Base-by-base conservation (phyloP, 1,140 invertebrate species). In the Sminthurinus signatus region DNA sequence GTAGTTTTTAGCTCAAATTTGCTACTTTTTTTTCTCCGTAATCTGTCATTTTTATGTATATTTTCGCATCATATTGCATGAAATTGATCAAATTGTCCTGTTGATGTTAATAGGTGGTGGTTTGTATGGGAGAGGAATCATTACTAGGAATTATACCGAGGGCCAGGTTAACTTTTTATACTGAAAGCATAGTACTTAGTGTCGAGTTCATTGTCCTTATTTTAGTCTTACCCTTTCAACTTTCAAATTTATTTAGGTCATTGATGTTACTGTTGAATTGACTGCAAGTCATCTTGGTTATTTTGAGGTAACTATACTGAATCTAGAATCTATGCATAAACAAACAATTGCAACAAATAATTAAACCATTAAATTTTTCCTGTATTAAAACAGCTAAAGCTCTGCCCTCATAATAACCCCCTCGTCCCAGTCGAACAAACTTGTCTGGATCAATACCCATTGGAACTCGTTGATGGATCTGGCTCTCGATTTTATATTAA, bases 341-440 rank as follows among this genome's bases (percentile, higher is more conserved):
- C n/a, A n/a, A n/a, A n/a, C n/a, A n/a, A n/a, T n/a, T n/a, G n/a
- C n/a, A n/a, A n/a, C n/a, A n/a, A n/a, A n/a, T n/a, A n/a, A n/a
- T n/a, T 42, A 42, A n/a, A 42, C n/a, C 39, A 50, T 50, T 50
- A 50, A 28, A 28, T 25, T 54, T 48, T 12, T n/a, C n/a, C n/a
- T n/a, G n/a, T n/a, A n/a, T n/a, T n/a, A n/a, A n/a, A n/a, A n/a
- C 76, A 80, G 68, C 79, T 80, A 69, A 73, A 74, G 54, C 48
- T 81, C 0, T 81, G 79, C 64, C 75, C 78, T 12, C 73, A 75
- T 58, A 77, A 77, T 65, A 70, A 76, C 62, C 70, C 68, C 2
- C 12, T 51, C 21, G 51, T 54, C 5, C 72, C 76, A 2, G 72
- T 74, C 15, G 73, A 69, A 10, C 68, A 77, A 43, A 67, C 72